A percentile compares a stretch with the other conserved stretches of the same genome.
Conservation (phyloP, 2,888 invertebrate genomes). For the Drosophila pseudotakahashii region DNA sequence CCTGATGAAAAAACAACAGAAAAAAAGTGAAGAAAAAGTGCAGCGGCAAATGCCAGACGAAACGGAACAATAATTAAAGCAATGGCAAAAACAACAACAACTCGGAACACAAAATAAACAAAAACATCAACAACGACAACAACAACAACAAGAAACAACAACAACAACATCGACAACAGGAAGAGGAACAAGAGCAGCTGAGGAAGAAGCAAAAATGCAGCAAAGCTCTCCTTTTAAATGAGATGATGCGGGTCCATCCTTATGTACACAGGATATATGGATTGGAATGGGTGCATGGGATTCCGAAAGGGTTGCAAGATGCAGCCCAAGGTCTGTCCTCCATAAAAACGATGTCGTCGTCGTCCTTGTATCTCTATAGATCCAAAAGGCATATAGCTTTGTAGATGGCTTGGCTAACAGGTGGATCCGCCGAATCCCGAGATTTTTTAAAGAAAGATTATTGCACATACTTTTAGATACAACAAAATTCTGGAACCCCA, state of each 20-base stretch:
- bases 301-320: conserved; percentile 39
- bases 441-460: too few species aligned
- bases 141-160: conserved; percentile 41
- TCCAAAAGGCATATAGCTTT: conserved; percentile 3
- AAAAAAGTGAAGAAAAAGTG: conserved; percentile 46
- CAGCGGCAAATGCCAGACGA: conserved; percentile 67
- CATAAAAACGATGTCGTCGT: conserved; percentile 54
- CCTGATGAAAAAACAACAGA: conserved; percentile 43
- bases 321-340: conserved; percentile 47
- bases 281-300: conserved; percentile 8
- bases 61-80: conserved; percentile 77
- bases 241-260: conserved; percentile 33
- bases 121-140: conserved; percentile 36
- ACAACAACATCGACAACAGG: conserved; percentile 34
- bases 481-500: too few species aligned
- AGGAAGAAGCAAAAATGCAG: conserved; percentile 49
- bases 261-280: conserved; percentile 23
- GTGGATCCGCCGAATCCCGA: too few species aligned
- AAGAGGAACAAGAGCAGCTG: conserved; percentile 29
- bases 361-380: conserved; percentile 20
- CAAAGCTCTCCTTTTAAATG: conserved; percentile 35
- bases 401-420: not conserved
- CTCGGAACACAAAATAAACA: conserved; percentile 71
- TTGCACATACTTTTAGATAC: too few species aligned
- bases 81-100: conserved; percentile 55